phyloP scores from a whole-genome alignment of 2,888 invertebrate genomes.

The Perdita meconis region DNA sequence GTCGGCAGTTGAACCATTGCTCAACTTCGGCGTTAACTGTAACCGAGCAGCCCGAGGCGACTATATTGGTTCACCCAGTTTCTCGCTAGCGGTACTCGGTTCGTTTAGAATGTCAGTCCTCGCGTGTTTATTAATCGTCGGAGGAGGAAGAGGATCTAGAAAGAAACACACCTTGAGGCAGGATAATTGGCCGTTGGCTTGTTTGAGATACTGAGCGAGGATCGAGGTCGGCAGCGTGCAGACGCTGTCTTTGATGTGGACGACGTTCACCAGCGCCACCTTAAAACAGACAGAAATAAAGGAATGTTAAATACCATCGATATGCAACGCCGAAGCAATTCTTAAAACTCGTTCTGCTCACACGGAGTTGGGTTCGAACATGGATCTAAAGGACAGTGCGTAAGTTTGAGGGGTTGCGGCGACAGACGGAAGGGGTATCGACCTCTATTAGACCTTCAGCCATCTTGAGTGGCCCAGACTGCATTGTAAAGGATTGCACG shows the following conservation, averaged over 20 bases:
- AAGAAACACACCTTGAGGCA: constrained; percentile 89
- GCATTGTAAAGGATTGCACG: too few species aligned
- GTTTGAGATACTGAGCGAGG: constrained; percentile 93
- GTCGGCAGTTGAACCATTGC: not conserved
- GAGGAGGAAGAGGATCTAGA: not conserved
- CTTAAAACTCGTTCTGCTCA: not conserved
- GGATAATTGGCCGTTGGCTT: constrained; percentile 92
- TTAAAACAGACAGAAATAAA: constrained; percentile 80
- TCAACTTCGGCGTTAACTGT: not conserved
- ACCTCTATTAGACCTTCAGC: too few species aligned
- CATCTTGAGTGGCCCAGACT: too few species aligned
- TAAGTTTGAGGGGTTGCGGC: too few species aligned
- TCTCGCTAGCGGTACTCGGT: not conserved
- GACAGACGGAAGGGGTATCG: too few species aligned
- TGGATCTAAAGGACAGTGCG: too few species aligned
- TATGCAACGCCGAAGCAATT: too few species aligned
- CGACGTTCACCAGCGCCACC: constrained; percentile 93
- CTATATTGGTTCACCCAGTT: constrained; percentile 4
- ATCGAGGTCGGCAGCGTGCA: constrained; percentile 92
- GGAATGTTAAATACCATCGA: not conserved
- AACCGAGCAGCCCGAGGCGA: not conserved
- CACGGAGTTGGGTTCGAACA: too few species aligned
- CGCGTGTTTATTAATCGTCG: not conserved
- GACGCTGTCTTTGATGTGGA: constrained; percentile 93
- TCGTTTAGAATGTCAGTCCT: not conserved